phyloP scores from a whole-genome alignment of 2,113 vertebrate genomes.

The Labrus mixtus region DNA sequence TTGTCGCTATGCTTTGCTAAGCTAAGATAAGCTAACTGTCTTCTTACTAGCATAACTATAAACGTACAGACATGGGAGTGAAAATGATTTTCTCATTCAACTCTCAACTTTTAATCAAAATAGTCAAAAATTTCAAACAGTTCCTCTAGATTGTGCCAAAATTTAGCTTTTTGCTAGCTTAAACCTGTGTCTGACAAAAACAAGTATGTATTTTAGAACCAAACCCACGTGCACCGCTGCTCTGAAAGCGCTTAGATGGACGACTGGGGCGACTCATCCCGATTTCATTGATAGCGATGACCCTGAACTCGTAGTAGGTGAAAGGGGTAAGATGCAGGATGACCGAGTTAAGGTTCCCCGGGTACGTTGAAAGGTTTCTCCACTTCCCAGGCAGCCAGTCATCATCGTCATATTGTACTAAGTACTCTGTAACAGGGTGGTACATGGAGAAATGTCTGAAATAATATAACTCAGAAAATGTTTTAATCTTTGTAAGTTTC shows the following conservation, averaged over 20 bases:
- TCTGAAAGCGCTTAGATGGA: slow-evolving; percentile 90
- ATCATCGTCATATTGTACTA: slow-evolving; percentile 95
- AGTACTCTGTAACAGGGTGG: slow-evolving; percentile 82
- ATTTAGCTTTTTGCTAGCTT: neutral
- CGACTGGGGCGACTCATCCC: slow-evolving; percentile 92
- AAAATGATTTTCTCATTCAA: no score
- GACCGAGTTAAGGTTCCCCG: slow-evolving; percentile 91
- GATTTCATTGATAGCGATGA: slow-evolving; percentile 91
- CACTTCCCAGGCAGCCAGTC: slow-evolving; percentile 89
- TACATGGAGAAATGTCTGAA: neutral
- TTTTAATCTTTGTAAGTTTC: neutral
- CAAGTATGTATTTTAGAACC: neutral
- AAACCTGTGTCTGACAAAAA: neutral
- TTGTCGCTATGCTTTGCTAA: no score
- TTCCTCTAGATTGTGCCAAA: no score
- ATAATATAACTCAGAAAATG: neutral
- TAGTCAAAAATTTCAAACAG: no score
- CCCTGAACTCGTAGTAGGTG: slow-evolving; percentile 94
- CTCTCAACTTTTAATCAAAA: no score
- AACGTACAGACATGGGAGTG: no score
- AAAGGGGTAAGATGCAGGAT: slow-evolving; percentile 90
- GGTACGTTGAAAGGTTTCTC: slow-evolving; percentile 92
- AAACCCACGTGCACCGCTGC: slow-evolving; percentile 92
- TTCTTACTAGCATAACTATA: no score
- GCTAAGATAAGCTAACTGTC: no score